A percentile compares a stretch with the other conserved stretches of the same genome.
Evolutionary conservation across 1,140 invertebrate species (phyloP).

Genomic region (Procambarus virginalis): DNA sequence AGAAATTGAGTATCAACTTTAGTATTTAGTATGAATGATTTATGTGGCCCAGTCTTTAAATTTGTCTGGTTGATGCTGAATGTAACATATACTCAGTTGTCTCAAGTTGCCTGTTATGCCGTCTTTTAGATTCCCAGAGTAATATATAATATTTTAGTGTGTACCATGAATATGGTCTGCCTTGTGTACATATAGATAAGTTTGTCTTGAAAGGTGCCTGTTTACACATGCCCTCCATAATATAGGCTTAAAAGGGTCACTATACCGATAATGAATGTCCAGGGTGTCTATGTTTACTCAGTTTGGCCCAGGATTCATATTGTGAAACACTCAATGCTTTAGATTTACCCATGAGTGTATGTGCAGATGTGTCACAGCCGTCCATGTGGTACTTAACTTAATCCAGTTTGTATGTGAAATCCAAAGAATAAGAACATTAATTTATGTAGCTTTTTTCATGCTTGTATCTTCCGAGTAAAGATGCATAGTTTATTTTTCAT

Average conservation of each 20-base stretch:
- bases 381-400: constrained; percentile 59
- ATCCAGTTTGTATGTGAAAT: constrained; percentile 54
- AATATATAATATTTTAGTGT: constrained; percentile 59
- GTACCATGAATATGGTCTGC: constrained; percentile 52
- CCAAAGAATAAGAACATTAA: constrained; percentile 57
- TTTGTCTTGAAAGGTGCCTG: constrained; percentile 47
- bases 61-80: constrained; percentile 36
- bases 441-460: constrained; percentile 53
- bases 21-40: constrained; percentile 22
- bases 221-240: constrained; percentile 52
- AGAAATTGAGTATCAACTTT: constrained; percentile 7
- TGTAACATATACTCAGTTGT: constrained; percentile 56
- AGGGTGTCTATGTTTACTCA: constrained; percentile 15
- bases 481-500: constrained; percentile 60
- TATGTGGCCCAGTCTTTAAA: constrained; percentile 1
- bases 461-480: constrained; percentile 46
- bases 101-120: constrained; percentile 53
- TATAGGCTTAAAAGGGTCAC: constrained; percentile 41
- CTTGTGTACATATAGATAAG: constrained; percentile 38
- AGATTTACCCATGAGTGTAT: constrained; percentile 22
- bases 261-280: constrained; percentile 26
- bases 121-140: constrained; percentile 58
- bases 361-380: constrained; percentile 51
- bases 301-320: constrained; percentile 21
- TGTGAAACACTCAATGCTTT: background rate